Evolutionary conservation across 2,797 vertebrate species (phyloP), one percentile per base, ranked within the genome.

Genomic region (Pelodytes ibericus): DNA sequence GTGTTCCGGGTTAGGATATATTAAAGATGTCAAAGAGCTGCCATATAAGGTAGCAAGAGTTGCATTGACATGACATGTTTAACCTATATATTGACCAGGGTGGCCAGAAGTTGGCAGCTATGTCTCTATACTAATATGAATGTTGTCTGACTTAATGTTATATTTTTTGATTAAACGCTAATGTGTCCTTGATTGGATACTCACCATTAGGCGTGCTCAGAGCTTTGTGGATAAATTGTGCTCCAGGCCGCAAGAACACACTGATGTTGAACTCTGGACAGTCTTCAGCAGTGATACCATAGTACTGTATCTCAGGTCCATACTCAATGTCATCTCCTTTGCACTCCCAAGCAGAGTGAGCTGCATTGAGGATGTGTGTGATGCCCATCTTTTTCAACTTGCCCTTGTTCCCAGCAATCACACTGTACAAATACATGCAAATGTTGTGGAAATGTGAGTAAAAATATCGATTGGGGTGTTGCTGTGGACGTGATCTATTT

Each of bases 311-410:
- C 75, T 86, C 83, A 76, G 82, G 87, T 79, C 93, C 94, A 78
- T 95, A 95, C 86, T 89, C 93, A 30, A 81, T 84, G 71, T 92
- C 90, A 86, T 92, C 89, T 72, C 91, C 94, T 73, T 89, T 86
- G 86, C 92, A 93, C 82, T 92, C 94, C 79, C 83, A 86, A 75
- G 93, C 93, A 81, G 91, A 85, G 87, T 94, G 93, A 65, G 93
- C 93, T 57, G 91, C 93, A 18, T 95, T 94, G 84, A 95, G 86
- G 27, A 94, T 87, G 80, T 94, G 94, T 80, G 94, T 95, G 87
- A 94, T 92, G 10, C 93, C 93, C 69, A 94, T 84, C 22, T 89
- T 89, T 87, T 86, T 86, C 83, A 95, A 85, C 13, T 86, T 80
- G 51, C 86, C 73, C 82, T 90, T 90, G 85, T 93, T 91, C 79